Percentiles rank a stretch among this genome's conserved stretches.
These are phyloP conservation scores for Drosophila nigrodunni DNA, from an alignment of 1,140 invertebrate species.

Conservation along the genomic window DNA sequence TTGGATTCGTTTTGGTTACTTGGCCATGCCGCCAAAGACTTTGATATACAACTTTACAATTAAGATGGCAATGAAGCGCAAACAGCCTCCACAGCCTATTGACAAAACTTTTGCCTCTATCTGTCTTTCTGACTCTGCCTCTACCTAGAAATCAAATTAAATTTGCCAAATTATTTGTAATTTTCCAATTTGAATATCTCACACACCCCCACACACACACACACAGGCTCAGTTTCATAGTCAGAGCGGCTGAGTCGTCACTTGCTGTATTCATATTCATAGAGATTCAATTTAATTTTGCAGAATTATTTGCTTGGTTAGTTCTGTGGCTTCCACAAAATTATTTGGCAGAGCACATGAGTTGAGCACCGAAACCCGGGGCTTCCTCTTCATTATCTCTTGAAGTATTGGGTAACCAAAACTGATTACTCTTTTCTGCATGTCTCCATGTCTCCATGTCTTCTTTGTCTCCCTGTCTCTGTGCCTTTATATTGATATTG, in stretches of 20 bases:
- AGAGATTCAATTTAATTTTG: conserved; percentile 73
- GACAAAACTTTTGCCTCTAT: background rate
- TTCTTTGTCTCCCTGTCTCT: background rate
- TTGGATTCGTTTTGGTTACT: conserved; percentile 67
- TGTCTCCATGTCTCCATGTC: background rate
- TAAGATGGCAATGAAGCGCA: conserved; percentile 72
- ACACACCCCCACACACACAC: no score
- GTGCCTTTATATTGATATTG: conserved; percentile 42
- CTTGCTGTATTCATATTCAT: conserved; percentile 68
- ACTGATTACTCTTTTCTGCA: conserved; percentile 13
- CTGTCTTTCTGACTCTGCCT: background rate
- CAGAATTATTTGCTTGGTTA: conserved; percentile 80
- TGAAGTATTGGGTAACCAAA: conserved; percentile 51
- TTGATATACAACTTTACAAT: conserved; percentile 69
- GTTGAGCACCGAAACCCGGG: conserved; percentile 13
- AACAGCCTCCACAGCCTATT: conserved; percentile 27
- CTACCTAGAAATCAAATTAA: conserved; percentile 69
- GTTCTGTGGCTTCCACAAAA: conserved; percentile 79
- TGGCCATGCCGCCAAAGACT: conserved; percentile 19
- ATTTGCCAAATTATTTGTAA: conserved; percentile 75
- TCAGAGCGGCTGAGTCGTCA: background rate
- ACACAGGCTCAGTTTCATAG: background rate
- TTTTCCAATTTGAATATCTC: conserved; percentile 30
- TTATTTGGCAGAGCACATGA: conserved; percentile 56
- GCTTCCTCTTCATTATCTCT: conserved; percentile 74